A percentile compares a stretch with the other conserved stretches of the same genome.
Evolutionary conservation across 2,113 vertebrate species (phyloP).

Genomic region (Prietella phreatophila): DNA sequence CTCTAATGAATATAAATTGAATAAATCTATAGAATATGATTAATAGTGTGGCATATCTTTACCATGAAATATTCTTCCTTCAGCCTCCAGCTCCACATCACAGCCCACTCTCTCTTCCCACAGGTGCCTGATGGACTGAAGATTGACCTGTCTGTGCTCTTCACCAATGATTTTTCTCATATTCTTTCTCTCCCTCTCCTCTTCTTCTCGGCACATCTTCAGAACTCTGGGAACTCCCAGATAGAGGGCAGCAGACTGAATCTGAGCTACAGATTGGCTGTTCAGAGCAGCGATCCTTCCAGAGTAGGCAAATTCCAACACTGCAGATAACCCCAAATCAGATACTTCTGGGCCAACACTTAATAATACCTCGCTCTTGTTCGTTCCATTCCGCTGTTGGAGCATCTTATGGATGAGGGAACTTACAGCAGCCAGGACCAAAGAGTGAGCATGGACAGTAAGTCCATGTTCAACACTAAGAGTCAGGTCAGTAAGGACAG

Average conservation of each 20-base stretch:
- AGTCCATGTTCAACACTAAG: constrained; percentile 52
- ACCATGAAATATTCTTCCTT: constrained; percentile 69
- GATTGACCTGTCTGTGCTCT: constrained; percentile 68
- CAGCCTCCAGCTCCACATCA: constrained; percentile 78
- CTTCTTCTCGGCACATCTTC: constrained; percentile 59
- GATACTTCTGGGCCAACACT: constrained; percentile 45
- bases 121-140: constrained; percentile 70
- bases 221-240: constrained; percentile 72
- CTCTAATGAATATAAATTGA: background rate
- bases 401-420: constrained; percentile 58
- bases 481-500: constrained; percentile 66
- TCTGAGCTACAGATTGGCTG: constrained; percentile 43
- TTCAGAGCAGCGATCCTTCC: constrained; percentile 65
- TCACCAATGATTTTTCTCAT: constrained; percentile 47
- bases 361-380: constrained; percentile 27
- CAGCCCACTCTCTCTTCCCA: constrained; percentile 73
- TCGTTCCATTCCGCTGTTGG: constrained; percentile 20
- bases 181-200: constrained; percentile 2
- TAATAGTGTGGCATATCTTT: constrained; percentile 33
- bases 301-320: constrained; percentile 83
- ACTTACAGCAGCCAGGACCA: constrained; percentile 71
- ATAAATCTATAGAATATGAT: no score
- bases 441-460: constrained; percentile 59
- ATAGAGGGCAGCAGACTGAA: constrained; percentile 66
- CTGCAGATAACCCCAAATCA: constrained; percentile 67